These are phyloP conservation scores for Drosophila merina DNA, from an alignment of 2,888 invertebrate genomes.

Conservation along the genomic window DNA sequence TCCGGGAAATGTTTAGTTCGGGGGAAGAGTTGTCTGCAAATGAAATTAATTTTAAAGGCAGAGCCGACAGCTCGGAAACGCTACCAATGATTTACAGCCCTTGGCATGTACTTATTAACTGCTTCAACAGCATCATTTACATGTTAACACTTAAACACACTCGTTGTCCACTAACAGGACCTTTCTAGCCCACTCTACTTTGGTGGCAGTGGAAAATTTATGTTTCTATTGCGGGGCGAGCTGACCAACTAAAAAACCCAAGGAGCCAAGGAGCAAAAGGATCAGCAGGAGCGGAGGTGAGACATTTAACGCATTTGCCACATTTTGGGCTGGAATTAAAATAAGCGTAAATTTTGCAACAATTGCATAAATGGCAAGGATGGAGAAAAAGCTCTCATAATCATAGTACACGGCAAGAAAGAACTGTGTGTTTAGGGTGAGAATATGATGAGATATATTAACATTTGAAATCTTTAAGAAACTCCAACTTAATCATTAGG, in stretches of 20 bases:
- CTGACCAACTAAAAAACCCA: constrained; percentile 20
- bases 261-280: constrained; percentile 1
- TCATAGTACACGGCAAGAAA: constrained; percentile 51
- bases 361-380: constrained; percentile 78
- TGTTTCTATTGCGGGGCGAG: constrained; percentile 58
- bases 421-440: not conserved
- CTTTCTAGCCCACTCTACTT: constrained; percentile 30
- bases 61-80: constrained; percentile 47
- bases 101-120: constrained; percentile 74
- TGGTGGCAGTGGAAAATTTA: constrained; percentile 60
- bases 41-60: constrained; percentile 43
- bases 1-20: not conserved
- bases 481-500: too few relatives aligned
- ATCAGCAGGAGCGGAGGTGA: constrained; percentile 6
- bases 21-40: constrained; percentile 15
- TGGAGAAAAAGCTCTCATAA: constrained; percentile 41
- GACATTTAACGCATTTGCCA: constrained; percentile 72
- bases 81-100: constrained; percentile 68
- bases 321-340: constrained; percentile 58
- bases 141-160: constrained; percentile 82
- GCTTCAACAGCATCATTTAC: constrained; percentile 78
- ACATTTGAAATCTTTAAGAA: too few relatives aligned
- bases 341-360: constrained; percentile 82
- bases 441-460: too few relatives aligned
- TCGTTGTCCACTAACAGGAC: constrained; percentile 56